phyloP scores from a whole-genome alignment of 1,140 invertebrate species.

The Spodoptera litura region DNA sequence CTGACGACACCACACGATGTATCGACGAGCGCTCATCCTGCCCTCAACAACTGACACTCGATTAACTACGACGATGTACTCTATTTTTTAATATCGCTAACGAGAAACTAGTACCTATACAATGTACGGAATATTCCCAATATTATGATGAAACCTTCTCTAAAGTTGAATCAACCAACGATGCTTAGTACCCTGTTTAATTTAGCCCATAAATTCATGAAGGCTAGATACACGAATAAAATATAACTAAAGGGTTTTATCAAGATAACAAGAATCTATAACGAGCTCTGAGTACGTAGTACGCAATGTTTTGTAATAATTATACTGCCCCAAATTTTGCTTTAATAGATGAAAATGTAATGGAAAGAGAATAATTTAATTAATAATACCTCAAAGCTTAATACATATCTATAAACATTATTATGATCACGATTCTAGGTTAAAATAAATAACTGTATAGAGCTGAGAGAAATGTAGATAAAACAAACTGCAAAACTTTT shows the following conservation, averaged over 20 bases:
- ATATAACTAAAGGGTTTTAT: constrained; percentile 6
- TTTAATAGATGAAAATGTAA: background rate
- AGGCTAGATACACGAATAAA: background rate
- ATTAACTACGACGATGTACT: constrained; percentile 4
- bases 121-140: too few species aligned
- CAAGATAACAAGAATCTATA: constrained; percentile 19
- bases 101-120: background rate
- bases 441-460: background rate
- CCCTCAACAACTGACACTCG: background rate
- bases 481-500: constrained; percentile 11
- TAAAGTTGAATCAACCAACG: too few species aligned
- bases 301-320: constrained; percentile 1
- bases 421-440: background rate
- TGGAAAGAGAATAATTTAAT: background rate
- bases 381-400: background rate
- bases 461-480: background rate
- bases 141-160: too few species aligned
- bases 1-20: background rate
- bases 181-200: too few species aligned
- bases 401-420: background rate
- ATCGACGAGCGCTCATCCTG: constrained; percentile 8
- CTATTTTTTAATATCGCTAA: constrained; percentile 23
- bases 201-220: too few species aligned
- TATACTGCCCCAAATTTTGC: background rate
- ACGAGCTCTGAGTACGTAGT: constrained; percentile 4